Evolutionary conservation across 2,888 invertebrate species (phyloP).

Genomic region (Colletes collaris): DNA sequence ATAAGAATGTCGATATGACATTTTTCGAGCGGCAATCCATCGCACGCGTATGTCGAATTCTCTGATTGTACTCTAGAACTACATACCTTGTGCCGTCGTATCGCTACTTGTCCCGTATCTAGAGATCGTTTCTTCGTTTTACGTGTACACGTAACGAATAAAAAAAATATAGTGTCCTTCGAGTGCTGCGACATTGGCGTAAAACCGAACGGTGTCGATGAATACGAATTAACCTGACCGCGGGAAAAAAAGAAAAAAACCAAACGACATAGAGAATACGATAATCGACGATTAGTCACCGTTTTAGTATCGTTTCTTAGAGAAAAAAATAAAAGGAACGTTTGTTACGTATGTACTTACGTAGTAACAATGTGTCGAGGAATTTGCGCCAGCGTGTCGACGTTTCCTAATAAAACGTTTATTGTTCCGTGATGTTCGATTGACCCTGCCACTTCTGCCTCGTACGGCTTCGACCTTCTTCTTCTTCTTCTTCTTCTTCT

Average conservation of each 20-base stretch:
- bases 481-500: background rate
- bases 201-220: background rate
- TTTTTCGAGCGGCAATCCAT: background rate
- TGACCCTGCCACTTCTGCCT: slow-evolving; percentile 37
- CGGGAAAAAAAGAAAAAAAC: background rate
- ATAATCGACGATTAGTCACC: background rate
- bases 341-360: slow-evolving; percentile 71
- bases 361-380: slow-evolving; percentile 75
- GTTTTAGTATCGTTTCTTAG: background rate
- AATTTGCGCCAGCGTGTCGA: slow-evolving; percentile 82
- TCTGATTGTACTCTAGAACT: no score
- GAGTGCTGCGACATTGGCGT: background rate
- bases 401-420: slow-evolving; percentile 63
- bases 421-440: slow-evolving; percentile 43
- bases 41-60: no score
- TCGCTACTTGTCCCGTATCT: no score
- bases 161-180: background rate
- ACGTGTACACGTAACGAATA: background rate
- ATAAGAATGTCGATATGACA: background rate
- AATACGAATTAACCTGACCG: background rate
- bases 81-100: no score
- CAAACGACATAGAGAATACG: background rate
- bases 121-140: background rate
- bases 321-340: background rate
- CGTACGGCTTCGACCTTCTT: background rate